These are phyloP conservation scores for Periophthalmus magnuspinnatus DNA, from an alignment of 2,797 vertebrate genomes.

Conservation along the genomic window DNA sequence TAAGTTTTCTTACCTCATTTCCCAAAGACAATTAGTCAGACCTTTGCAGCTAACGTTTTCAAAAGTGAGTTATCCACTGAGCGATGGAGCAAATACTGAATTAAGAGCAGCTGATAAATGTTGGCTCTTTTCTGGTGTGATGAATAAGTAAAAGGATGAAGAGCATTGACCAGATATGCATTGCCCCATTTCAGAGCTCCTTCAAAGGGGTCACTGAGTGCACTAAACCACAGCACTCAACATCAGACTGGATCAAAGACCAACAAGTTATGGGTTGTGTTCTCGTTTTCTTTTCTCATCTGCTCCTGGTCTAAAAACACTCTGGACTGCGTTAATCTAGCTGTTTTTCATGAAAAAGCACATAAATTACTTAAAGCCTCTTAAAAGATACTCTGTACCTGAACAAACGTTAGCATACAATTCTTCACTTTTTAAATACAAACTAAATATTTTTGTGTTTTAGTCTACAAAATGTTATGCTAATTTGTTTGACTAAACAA, in stretches of 20 bases:
- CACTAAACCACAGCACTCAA: constrained; percentile 60
- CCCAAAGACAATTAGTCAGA: not conserved
- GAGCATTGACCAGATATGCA: constrained; percentile 38
- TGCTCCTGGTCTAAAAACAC: constrained; percentile 49
- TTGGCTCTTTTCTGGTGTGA: constrained; percentile 25
- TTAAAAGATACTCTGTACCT: constrained; percentile 61
- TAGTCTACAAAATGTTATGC: no score
- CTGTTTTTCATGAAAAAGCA: constrained; percentile 53
- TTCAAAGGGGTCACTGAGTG: constrained; percentile 64
- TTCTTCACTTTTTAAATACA: constrained; percentile 8
- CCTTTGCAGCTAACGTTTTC: not conserved
- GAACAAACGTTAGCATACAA: constrained; percentile 36
- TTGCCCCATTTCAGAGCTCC: constrained; percentile 22
- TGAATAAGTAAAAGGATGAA: constrained; percentile 47
- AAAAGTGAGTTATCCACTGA: not conserved
- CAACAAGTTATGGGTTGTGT: constrained; percentile 28
- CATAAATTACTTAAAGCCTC: constrained; percentile 49
- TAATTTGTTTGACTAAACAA: no score
- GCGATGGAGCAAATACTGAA: not conserved
- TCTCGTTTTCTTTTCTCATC: constrained; percentile 14
- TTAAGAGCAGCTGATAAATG: constrained; percentile 26
- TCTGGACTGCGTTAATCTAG: constrained; percentile 45
- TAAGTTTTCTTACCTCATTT: not conserved
- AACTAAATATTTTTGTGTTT: no score
- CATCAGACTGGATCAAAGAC: constrained; percentile 68